Evolutionary conservation across 2,113 vertebrate species (phyloP), one percentile per base, ranked within the genome.

Genomic region (Danio rerio): DNA sequence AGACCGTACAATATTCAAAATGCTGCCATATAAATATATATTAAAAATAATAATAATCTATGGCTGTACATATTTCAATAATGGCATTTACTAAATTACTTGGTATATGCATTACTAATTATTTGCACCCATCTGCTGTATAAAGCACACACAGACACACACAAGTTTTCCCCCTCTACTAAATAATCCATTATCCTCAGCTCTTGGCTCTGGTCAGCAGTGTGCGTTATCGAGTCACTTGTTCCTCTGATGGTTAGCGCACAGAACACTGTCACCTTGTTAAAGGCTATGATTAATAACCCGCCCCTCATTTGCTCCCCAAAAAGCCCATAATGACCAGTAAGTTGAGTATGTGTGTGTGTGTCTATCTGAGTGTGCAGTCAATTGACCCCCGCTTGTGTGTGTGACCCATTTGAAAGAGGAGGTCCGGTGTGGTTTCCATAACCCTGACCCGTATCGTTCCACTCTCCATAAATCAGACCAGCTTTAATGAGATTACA

Each of bases 401-500:
- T 74, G 45, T 68, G 81, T 42, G 85, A 91, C 89, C 90, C 84
- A 70, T 43, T 43, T 20, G 52, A 73, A 68, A 49, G 31, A 80
- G 73, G 83, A 80, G 80, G 59, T 31, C 31, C 47, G 20, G 78
- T 31, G 63, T 71, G 84, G 87, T 84, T 88, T 91, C 86, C 85
- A 73, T 90, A 90, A 91, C 90, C 89, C 90, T 88, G 88, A 81
- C 63, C 86, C 76, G 81, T 87, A 45, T 82, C 84, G 83, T 81
- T 82, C 88, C 88, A 85, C 50, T 90, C 89, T 89, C 90, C 90
- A 91, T 92, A 91, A 93, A 92, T 91, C 91, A 90, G 88, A 88
- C 85, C 84, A 47, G 87, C 82, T 87, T 91, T 92, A 93, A 93
- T 93, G 91, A 92, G 91, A 92, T 93, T 92, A 92, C 89, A 91